Evolutionary conservation across 35 echinoderm and acorn worm genomes (phyloP), one percentile per base, ranked within the genome.

Genomic region (Lytechinus pictus): DNA sequence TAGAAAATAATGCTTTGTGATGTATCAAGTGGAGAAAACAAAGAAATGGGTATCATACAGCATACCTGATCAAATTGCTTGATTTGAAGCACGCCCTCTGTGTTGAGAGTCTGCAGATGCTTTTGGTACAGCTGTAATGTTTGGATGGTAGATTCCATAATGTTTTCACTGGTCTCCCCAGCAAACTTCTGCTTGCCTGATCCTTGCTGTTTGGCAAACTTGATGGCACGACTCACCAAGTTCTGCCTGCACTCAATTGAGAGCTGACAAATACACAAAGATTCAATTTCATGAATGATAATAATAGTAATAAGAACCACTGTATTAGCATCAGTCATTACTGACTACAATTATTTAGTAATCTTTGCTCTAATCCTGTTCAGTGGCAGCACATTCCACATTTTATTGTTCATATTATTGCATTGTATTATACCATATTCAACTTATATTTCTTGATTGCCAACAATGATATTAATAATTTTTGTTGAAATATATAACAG

Each of bases 181-280:
- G 86, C 86, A 94, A 96, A 95, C 91, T 99, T 99, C 66, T 96
- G 98, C 87, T 98, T 99, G 28, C 96, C 97, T 54, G 93, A 79
- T 53, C 97, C 95, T 54, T 97, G 95, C 55, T 96, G 96, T 52
- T 95, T 96, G 27, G 94, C 89, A 94, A 94, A 99, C 54, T 99
- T 99, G 60, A 99, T 52, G 4, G 96, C 98, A 54, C 98, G 90
- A 5, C 92, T 95, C 13, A 98, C 96, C 53, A 99, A 94, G 53
- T 99, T 97, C 86, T 98, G 95, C 56, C 98, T 79, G 89, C 98
- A 98, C 9, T 99, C 98, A 5, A 97, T 94, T 27, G 97, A 94
- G 14, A 99, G 94, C 98, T 99, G 91, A n/a, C 16, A 79, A 79
- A 79, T 16, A 71, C 13, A 16, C 19, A 71, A 71, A 71, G 24